These are phyloP conservation scores for Hydrotaea cyrtoneurina DNA, from an alignment of 2,888 invertebrate species.

Conservation along the genomic window DNA sequence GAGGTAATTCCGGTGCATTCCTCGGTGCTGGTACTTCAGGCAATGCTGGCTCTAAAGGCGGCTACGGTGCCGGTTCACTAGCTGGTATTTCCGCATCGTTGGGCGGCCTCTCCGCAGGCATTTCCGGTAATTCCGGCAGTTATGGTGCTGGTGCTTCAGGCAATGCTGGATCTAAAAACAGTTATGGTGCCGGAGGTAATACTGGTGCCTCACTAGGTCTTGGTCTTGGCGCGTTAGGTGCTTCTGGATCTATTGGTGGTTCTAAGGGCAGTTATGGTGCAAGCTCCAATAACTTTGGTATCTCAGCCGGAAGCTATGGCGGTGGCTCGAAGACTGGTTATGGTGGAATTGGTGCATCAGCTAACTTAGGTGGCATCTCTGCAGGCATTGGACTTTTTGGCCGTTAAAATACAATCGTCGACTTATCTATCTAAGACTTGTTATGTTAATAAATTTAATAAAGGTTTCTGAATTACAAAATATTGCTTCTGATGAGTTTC, in stretches of 20 bases:
- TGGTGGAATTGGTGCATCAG: background rate
- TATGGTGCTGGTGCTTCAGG: background rate
- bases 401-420: constrained; percentile 6
- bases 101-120: background rate
- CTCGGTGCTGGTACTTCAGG: too few relatives aligned
- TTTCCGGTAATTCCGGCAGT: too few relatives aligned
- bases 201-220: too few relatives aligned
- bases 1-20: constrained; percentile 2
- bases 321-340: constrained; percentile 39
- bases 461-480: background rate
- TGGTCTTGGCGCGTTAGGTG: too few relatives aligned
- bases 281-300: too few relatives aligned
- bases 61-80: background rate
- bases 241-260: background rate
- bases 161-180: too few relatives aligned
- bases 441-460: constrained; percentile 30
- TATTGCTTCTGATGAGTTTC: background rate
- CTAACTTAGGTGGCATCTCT: constrained; percentile 29
- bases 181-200: too few relatives aligned
- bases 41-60: too few relatives aligned
- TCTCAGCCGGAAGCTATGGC: too few relatives aligned
- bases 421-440: background rate
- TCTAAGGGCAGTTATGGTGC: background rate
- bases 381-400: constrained; percentile 27
- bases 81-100: constrained; percentile 33